A percentile compares a stretch with the other conserved stretches of the same genome.
Evolutionary conservation across 92 coral and sea anemone genomes (phyloP).

Genomic region (Umimayanthus chanpuru): DNA sequence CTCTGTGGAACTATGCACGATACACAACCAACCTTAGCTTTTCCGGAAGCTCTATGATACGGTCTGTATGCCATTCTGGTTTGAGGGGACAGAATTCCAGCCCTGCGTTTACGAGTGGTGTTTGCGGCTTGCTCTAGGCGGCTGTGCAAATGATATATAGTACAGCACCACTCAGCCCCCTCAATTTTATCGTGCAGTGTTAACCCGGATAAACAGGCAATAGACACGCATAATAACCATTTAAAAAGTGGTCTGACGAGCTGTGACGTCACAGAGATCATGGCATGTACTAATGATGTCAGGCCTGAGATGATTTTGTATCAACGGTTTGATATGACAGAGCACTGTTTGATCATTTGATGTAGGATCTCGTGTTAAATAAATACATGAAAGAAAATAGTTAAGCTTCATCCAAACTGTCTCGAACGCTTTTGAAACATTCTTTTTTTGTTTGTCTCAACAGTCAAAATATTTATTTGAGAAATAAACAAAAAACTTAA

Average conservation of each 20-base stretch:
- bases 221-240: background rate
- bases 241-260: background rate
- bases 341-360: too few species aligned
- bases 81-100: background rate
- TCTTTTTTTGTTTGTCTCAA: too few species aligned
- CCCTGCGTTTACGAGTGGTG: background rate
- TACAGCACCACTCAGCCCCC: background rate
- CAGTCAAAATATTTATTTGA: too few species aligned
- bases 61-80: constrained; percentile 41
- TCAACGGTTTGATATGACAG: background rate
- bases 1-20: background rate
- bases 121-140: background rate
- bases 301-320: too few species aligned
- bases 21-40: constrained; percentile 10
- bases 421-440: too few species aligned
- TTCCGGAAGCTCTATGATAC: constrained; percentile 32
- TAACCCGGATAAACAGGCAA: constrained; percentile 7
- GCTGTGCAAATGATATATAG: background rate
- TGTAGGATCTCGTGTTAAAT: too few species aligned
- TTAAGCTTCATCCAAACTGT: too few species aligned
- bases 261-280: background rate
- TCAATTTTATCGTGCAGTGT: background rate
- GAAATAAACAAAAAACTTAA: too few species aligned
- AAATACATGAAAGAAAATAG: too few species aligned
- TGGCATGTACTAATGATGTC: background rate